Evolutionary conservation across 64 coral and sea anemone species (phyloP).

Genomic region (Pachyseris speciosa): DNA sequence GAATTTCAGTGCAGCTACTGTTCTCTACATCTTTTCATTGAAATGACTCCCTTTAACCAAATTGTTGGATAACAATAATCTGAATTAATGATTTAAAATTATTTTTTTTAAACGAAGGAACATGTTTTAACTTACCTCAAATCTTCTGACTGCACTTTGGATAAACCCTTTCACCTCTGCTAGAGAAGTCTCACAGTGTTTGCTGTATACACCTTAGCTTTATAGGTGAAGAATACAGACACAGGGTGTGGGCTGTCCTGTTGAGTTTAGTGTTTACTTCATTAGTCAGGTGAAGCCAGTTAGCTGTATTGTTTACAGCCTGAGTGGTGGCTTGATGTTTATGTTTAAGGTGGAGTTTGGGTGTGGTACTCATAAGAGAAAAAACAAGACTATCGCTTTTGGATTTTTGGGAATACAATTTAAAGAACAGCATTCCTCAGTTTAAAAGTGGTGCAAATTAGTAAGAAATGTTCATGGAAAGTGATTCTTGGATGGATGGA

Average conservation of each 20-base stretch:
- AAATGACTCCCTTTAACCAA: too few species aligned
- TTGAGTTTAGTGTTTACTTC: conserved; percentile 1
- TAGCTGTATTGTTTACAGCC: conserved; percentile 28
- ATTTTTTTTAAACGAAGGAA: neutral
- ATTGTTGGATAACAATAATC: neutral
- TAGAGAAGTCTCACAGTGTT: neutral
- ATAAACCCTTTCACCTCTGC: neutral
- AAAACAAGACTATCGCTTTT: neutral
- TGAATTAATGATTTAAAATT: neutral
- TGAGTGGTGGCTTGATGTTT: neutral
- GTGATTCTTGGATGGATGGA: neutral
- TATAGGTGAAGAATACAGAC: neutral
- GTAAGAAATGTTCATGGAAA: neutral
- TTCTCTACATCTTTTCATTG: neutral
- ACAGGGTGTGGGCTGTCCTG: neutral
- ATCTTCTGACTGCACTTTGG: neutral
- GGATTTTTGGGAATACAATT: neutral
- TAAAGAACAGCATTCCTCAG: neutral
- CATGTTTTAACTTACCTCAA: neutral
- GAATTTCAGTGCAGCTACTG: neutral
- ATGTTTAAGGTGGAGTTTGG: conserved; percentile 16
- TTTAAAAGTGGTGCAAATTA: neutral
- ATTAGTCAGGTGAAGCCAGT: neutral
- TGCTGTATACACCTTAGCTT: neutral
- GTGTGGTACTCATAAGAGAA: neutral